phyloP scores from a whole-genome alignment of 1,140 invertebrate genomes.

The Drosophila sp. region DNA sequence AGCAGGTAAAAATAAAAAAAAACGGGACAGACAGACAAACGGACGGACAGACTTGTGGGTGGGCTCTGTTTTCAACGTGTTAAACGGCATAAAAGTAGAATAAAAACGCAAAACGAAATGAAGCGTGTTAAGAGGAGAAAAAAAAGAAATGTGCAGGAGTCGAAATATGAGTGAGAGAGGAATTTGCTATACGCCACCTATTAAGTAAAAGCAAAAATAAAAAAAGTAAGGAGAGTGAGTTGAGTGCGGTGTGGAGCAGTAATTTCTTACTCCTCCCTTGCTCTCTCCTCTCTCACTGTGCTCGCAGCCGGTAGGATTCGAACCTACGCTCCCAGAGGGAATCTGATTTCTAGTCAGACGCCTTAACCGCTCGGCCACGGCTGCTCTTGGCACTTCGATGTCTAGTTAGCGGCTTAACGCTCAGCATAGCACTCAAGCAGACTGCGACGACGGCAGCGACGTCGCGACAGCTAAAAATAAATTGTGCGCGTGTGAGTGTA shows the following conservation, averaged over 20 bases:
- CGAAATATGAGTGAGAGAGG: neutral
- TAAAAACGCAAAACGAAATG: conserved; percentile 41
- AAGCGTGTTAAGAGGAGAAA: conserved; percentile 13
- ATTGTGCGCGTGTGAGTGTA: conserved; percentile 21
- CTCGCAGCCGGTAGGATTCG: conserved; percentile 91
- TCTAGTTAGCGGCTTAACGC: conserved; percentile 65
- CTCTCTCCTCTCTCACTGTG: neutral
- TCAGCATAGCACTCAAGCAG: conserved; percentile 32
- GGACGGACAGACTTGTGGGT: conserved; percentile 70
- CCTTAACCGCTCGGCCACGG: conserved; percentile 93
- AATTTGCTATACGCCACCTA: no score
- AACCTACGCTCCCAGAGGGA: conserved; percentile 92
- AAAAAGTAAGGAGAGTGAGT: neutral
- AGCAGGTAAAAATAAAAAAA: conserved; percentile 48
- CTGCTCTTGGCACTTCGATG: conserved; percentile 84
- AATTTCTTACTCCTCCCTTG: neutral
- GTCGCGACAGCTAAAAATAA: conserved; percentile 47
- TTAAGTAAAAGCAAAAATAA: conserved; percentile 1
- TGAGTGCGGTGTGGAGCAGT: neutral
- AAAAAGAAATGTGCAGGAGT: neutral
- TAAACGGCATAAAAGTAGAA: conserved; percentile 43
- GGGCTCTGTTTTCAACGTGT: conserved; percentile 60
- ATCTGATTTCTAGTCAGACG: conserved; percentile 93
- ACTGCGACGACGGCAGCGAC: neutral
- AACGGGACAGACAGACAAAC: conserved; percentile 8